Evolutionary conservation across 2,113 vertebrate species (phyloP).

Genomic region (Protobothrops flavoviridis): DNA sequence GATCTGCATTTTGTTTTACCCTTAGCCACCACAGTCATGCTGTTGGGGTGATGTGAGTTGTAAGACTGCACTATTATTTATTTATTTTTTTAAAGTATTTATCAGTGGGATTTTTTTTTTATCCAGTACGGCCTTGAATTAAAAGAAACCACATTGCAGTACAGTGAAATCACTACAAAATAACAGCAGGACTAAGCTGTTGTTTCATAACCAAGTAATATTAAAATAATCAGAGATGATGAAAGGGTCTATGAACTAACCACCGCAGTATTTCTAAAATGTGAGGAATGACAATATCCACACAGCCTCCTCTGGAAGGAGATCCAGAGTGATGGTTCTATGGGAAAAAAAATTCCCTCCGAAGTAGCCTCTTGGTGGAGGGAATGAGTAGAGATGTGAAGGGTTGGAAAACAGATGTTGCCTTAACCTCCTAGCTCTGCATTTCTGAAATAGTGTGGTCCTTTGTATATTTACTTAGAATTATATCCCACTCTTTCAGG

Average conservation of each 20-base stretch:
- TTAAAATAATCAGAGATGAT: background rate
- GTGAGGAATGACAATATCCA: background rate
- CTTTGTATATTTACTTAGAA: background rate
- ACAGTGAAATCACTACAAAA: background rate
- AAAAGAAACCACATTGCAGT: background rate
- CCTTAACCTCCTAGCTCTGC: background rate
- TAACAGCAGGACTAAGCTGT: background rate
- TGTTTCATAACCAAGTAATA: background rate
- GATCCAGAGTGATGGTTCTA: background rate
- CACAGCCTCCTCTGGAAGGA: background rate
- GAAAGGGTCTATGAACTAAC: background rate
- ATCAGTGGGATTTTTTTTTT: background rate
- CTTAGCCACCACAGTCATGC: too few relatives aligned
- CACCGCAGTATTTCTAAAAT: background rate
- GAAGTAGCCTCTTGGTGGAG: background rate
- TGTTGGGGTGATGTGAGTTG: background rate
- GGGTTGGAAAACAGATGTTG: background rate
- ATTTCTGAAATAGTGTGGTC: background rate
- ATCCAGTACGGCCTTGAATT: background rate
- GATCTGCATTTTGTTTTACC: background rate
- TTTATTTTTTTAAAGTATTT: background rate
- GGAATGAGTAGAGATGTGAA: background rate
- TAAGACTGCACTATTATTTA: background rate
- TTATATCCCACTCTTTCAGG: background rate
- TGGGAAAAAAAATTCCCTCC: background rate